These are phyloP conservation scores for Nomada fabriciana DNA, from an alignment of 2,888 invertebrate species.

Conservation along the genomic window DNA sequence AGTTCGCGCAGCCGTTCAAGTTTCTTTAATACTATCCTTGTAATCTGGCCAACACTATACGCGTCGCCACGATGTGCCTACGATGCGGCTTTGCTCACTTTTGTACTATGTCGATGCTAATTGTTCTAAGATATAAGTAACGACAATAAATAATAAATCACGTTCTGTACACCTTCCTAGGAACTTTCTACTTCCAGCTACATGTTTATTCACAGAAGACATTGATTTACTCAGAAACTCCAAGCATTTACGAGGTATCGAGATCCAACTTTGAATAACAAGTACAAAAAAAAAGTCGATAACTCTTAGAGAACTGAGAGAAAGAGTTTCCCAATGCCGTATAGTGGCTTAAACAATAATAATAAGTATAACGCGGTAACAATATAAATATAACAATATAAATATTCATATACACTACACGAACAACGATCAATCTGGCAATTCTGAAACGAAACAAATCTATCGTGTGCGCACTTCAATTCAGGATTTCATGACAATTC, in stretches of 20 bases:
- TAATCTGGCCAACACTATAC: constrained; percentile 29
- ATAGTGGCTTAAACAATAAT: constrained; percentile 14
- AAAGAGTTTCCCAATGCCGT: constrained; percentile 1
- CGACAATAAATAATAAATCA: constrained; percentile 52
- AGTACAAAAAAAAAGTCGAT: constrained; percentile 50
- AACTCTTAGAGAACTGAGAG: constrained; percentile 25
- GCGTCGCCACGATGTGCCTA: constrained; percentile 30
- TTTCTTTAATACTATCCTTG: constrained; percentile 20
- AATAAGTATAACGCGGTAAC: constrained; percentile 47
- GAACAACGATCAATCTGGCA: too few species aligned
- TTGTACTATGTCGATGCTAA: constrained; percentile 70
- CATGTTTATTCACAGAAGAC: constrained; percentile 62
- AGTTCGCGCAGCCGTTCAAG: constrained; percentile 19
- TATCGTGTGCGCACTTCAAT: too few species aligned
- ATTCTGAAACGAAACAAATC: too few species aligned
- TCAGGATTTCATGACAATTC: too few species aligned
- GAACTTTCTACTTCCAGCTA: constrained; percentile 70
- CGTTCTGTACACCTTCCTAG: constrained; percentile 63
- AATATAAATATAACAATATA: constrained; percentile 29
- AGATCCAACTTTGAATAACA: constrained; percentile 62
- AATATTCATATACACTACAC: too few species aligned
- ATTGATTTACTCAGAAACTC: constrained; percentile 63
- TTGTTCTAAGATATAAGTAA: constrained; percentile 58
- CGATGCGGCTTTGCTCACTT: constrained; percentile 29
- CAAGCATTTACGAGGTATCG: constrained; percentile 60